Conservation (phyloP, 2,888 invertebrate species). For the Urechis unicinctus region DNA sequence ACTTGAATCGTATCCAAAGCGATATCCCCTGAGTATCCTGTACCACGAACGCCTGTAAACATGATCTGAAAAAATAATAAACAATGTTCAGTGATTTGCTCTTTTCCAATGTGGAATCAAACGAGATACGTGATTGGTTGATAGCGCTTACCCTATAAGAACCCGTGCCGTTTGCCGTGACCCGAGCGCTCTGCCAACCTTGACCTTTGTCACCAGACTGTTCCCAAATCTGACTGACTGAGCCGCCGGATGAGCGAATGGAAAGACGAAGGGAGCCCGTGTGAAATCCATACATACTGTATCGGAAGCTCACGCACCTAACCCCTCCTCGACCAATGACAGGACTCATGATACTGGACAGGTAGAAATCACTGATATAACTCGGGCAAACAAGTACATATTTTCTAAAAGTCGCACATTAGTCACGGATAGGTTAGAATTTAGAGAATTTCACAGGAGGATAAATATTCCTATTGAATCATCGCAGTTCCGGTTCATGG, state of each 20-base stretch:
- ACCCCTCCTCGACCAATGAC: slow-evolving; percentile 1
- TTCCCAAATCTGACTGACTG: slow-evolving; percentile 20
- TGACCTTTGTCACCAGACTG: slow-evolving; percentile 34
- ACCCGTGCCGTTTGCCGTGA: slow-evolving; percentile 3
- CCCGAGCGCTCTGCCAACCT: slow-evolving; percentile 28
- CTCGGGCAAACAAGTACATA: no score
- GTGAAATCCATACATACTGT: slow-evolving; percentile 40
- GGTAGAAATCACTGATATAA: no score
- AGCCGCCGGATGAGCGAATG: not conserved
- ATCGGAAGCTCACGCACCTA: slow-evolving; percentile 36
- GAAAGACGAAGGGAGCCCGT: slow-evolving; percentile 34
- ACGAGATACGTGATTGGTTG: not conserved
- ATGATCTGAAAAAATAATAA: slow-evolving; percentile 13
- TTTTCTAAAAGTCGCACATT: no score
- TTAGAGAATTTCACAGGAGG: no score
- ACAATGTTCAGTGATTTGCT: not conserved
- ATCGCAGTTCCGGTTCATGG: no score
- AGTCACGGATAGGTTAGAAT: no score
- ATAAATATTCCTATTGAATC: no score
- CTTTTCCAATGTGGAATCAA: not conserved
- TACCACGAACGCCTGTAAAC: slow-evolving; percentile 17
- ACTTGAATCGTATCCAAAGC: slow-evolving; percentile 14
- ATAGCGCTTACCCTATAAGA: slow-evolving; percentile 4
- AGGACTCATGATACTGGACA: slow-evolving; percentile 7
- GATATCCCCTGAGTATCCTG: slow-evolving; percentile 17